phyloP scores from a whole-genome alignment of 2,888 invertebrate genomes.

The Eumacrocentrus americanus region DNA sequence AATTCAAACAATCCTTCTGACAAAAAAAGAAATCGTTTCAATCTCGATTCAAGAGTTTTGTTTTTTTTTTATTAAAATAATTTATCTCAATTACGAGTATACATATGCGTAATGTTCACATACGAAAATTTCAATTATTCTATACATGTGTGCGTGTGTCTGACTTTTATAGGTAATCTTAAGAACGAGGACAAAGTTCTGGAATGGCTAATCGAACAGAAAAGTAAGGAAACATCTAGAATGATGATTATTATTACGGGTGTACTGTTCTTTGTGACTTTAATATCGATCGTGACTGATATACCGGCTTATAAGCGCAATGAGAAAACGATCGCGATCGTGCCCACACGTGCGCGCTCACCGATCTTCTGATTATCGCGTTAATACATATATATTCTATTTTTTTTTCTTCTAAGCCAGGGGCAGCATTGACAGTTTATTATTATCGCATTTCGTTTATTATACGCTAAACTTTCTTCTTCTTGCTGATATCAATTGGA shows the following conservation, averaged over 20 bases:
- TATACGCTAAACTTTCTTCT: not conserved
- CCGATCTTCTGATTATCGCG: conserved; percentile 37
- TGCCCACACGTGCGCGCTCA: conserved; percentile 51
- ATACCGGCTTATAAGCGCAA: conserved; percentile 56
- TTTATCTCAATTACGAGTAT: conserved; percentile 1
- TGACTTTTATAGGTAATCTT: conserved; percentile 83
- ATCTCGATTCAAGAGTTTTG: no score
- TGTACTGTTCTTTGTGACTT: conserved; percentile 61
- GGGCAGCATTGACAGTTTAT: conserved; percentile 1
- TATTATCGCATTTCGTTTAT: no score
- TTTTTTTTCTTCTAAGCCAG: conserved; percentile 3
- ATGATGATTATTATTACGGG: conserved; percentile 62
- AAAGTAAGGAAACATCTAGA: conserved; percentile 80
- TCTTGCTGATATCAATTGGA: not conserved
- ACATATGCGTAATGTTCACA: conserved; percentile 11
- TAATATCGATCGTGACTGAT: conserved; percentile 59
- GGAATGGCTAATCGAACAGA: conserved; percentile 94
- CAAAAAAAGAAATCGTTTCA: no score
- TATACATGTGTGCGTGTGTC: conserved; percentile 43
- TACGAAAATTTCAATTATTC: conserved; percentile 28
- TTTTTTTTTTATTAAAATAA: conserved; percentile 19
- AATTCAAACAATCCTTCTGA: no score
- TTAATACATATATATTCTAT: not conserved
- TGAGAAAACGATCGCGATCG: conserved; percentile 53
- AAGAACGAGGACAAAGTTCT: conserved; percentile 93